Conservation (phyloP, 2,113 vertebrate species). For the Zeus faber region DNA sequence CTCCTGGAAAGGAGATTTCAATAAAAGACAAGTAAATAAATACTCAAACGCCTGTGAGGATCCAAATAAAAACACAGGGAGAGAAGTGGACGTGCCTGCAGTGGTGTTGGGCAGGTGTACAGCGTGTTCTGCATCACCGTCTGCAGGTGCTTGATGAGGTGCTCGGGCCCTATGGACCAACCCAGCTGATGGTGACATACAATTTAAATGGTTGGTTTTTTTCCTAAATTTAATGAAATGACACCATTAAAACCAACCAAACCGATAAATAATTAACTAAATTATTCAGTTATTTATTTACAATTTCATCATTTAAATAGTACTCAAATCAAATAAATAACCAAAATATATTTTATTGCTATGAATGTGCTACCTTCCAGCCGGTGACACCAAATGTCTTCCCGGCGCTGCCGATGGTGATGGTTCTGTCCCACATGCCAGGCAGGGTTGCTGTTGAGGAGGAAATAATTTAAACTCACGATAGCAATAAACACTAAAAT, state of each 20-base stretch:
- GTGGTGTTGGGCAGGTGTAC: slow-evolving; percentile 89
- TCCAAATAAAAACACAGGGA: too few species aligned
- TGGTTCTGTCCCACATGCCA: slow-evolving; percentile 96
- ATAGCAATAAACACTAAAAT: too few species aligned
- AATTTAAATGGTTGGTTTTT: too few species aligned
- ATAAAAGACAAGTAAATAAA: background rate
- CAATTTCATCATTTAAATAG: too few species aligned
- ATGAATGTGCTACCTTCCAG: slow-evolving; percentile 86
- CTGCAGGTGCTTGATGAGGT: slow-evolving; percentile 91
- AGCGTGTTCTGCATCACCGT: slow-evolving; percentile 90
- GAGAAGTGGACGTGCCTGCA: slow-evolving; percentile 85
- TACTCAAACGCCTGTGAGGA: too few species aligned
- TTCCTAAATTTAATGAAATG: too few species aligned
- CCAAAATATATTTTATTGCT: too few species aligned
- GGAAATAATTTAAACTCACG: too few species aligned
- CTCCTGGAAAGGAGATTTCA: slow-evolving; percentile 72
- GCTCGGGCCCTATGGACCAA: slow-evolving; percentile 89
- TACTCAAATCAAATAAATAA: too few species aligned
- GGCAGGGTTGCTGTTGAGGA: slow-evolving; percentile 83
- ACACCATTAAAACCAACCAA: too few species aligned
- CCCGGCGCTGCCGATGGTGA: slow-evolving; percentile 92
- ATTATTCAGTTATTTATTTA: too few species aligned
- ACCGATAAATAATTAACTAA: too few species aligned
- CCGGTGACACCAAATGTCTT: slow-evolving; percentile 96
- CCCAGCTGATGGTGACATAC: slow-evolving; percentile 80